Evolutionary conservation across 1,140 invertebrate genomes (phyloP).

Genomic region (Conopomorpha cramerella): DNA sequence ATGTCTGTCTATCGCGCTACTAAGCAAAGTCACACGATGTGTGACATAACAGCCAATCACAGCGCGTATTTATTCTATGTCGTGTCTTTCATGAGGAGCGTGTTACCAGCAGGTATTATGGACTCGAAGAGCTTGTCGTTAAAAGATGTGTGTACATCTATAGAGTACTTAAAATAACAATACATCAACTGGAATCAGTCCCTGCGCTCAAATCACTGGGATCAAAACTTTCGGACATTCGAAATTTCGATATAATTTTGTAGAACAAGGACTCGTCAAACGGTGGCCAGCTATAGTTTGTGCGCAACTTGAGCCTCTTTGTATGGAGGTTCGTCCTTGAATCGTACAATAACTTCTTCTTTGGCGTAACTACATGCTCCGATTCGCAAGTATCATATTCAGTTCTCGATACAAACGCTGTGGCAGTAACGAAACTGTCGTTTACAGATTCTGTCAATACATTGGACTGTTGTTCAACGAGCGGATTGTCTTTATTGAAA

Average conservation of each 20-base stretch:
- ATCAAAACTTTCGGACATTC: constrained; percentile 52
- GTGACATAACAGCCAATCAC: too few species aligned
- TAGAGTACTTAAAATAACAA: too few species aligned
- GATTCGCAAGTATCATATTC: constrained; percentile 20
- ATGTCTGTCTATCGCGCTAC: too few species aligned
- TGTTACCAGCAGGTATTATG: too few species aligned
- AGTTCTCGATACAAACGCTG: constrained; percentile 7
- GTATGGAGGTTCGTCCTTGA: constrained; percentile 8
- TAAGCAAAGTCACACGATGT: too few species aligned
- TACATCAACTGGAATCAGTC: too few species aligned
- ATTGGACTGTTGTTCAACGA: background rate
- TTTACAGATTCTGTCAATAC: background rate
- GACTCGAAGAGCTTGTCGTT: too few species aligned
- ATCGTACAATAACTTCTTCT: constrained; percentile 21
- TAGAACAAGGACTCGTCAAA: constrained; percentile 56
- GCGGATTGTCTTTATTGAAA: background rate
- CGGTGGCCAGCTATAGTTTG: constrained; percentile 44
- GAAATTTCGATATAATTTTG: constrained; percentile 46
- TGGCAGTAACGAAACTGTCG: background rate
- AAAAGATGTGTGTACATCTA: too few species aligned
- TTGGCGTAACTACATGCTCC: background rate
- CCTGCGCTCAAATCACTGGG: constrained; percentile 17
- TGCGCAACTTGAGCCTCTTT: background rate
- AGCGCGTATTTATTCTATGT: too few species aligned
- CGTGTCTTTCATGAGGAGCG: too few species aligned